A percentile compares a stretch with the other conserved stretches of the same genome.
phyloP scores from a whole-genome alignment of 1,140 invertebrate genomes.

The Heliconius nattereri region DNA sequence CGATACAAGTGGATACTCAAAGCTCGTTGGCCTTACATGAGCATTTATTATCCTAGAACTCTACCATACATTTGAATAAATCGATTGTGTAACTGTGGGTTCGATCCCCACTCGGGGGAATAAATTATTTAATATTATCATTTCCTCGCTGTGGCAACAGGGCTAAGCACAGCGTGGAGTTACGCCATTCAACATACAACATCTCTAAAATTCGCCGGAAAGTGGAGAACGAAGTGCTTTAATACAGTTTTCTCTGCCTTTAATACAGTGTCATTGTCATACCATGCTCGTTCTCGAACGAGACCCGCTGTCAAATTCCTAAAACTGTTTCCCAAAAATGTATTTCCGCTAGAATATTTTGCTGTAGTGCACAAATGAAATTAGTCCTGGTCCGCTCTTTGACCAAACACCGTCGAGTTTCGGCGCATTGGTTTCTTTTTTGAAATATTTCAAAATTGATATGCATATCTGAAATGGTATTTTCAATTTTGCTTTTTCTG shows the following conservation, averaged over 20 bases:
- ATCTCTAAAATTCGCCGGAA: no score
- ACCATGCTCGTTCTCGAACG: conserved; percentile 10
- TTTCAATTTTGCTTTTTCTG: conserved; percentile 15
- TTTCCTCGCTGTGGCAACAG: no score
- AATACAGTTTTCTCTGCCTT: no score
- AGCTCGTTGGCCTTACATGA: conserved; percentile 41
- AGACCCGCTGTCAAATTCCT: conserved; percentile 18
- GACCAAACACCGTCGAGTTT: conserved; percentile 13
- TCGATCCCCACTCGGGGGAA: no score
- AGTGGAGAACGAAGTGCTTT: no score
- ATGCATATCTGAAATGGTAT: conserved; percentile 9
- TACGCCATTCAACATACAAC: no score
- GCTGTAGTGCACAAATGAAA: conserved; percentile 25
- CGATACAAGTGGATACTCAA: conserved; percentile 38
- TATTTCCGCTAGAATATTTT: conserved; percentile 33
- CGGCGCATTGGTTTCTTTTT: conserved; percentile 11
- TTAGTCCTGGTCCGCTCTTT: conserved; percentile 17
- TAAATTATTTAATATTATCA: no score
- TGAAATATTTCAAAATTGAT: conserved; percentile 11
- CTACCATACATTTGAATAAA: conserved; percentile 48
- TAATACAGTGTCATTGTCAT: conserved; percentile 30
- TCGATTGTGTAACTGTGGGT: conserved; percentile 43
- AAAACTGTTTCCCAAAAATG: conserved; percentile 38
- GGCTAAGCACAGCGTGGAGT: no score
- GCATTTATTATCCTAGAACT: conserved; percentile 33